Percentiles rank a stretch among this genome's conserved stretches.
These are phyloP conservation scores for Psophia crepitans DNA, from an alignment of 2,113 vertebrate species.

Conservation along the genomic window DNA sequence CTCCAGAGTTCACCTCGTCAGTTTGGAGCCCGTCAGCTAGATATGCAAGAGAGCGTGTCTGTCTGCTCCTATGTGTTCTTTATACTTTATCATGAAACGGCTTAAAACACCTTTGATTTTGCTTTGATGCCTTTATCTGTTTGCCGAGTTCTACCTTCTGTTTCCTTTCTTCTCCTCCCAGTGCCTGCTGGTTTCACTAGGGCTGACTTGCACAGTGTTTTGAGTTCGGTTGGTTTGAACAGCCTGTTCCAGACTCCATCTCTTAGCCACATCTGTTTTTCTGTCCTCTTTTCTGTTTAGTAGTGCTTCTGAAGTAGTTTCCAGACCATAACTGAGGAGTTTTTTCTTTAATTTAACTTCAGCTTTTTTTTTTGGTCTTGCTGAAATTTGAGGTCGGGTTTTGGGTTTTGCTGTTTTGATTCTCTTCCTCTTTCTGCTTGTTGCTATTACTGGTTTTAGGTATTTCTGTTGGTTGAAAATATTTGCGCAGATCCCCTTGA, in stretches of 20 bases:
- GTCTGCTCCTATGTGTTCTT: neutral
- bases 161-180: neutral
- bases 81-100: neutral
- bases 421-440: neutral
- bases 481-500: neutral
- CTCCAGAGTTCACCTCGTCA: neutral
- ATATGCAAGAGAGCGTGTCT: neutral
- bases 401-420: neutral
- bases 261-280: neutral
- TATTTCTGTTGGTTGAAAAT: neutral
- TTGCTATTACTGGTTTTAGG: neutral
- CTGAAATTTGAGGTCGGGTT: neutral
- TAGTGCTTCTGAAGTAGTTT: neutral
- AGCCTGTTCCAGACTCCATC: neutral
- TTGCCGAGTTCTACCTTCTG: neutral
- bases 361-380: neutral
- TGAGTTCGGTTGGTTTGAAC: neutral
- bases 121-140: neutral
- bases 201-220: neutral
- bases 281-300: neutral
- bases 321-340: neutral
- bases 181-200: neutral
- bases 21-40: neutral
- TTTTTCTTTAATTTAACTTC: neutral
- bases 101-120: neutral